Base-by-base conservation (phyloP, 2,888 invertebrate genomes). In the Apocheima hispidaria region DNA sequence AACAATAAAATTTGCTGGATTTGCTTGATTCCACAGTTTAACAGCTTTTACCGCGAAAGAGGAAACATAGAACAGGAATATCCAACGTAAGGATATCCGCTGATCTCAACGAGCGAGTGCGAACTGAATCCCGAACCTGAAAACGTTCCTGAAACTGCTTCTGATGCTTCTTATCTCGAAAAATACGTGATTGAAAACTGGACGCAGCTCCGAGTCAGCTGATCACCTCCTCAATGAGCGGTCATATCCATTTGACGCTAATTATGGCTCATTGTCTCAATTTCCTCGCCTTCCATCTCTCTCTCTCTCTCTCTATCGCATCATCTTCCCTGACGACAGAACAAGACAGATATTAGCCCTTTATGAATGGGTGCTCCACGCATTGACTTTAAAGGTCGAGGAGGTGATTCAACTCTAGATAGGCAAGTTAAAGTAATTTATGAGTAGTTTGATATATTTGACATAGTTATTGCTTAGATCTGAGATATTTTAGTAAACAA, bases 361-460 rank as follows among this genome's bases (percentile, higher is more conserved):
- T 70, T 75, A 86, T 90, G 90, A 88, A 89, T 87, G 86, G 72
- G 73, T 72, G 71, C 77, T 79, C 79, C 83, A 81, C 77, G 81
- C 76, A 77, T 79, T 86, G 87, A 84, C 87, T 79, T 68, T 74
- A 75, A 78, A 84, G 90, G 90, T 90, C 90, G 90, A 82, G 76
- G 79, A 83, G 85, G 82, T 86, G 85, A 82, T 84, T 86, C 84
- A 87, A 85, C 86, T 78, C 75, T 44, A 69, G 77, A 75, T 80
- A 76, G 63, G 61, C 70, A 77, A 72, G 70, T 46, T 30, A 20
- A 18, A 33, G 71, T 73, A 72, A 73, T 72, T 74, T 54, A 60
- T 16, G 20, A 40, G 9, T 21, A 4, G 46, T 18, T 40, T 56
- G 51, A 62, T 67, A 59, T 46, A 50, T 54, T 49, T 55, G 56